Conservation (phyloP, 1,140 invertebrate species). For the Muscidifurax raptorellus region DNA sequence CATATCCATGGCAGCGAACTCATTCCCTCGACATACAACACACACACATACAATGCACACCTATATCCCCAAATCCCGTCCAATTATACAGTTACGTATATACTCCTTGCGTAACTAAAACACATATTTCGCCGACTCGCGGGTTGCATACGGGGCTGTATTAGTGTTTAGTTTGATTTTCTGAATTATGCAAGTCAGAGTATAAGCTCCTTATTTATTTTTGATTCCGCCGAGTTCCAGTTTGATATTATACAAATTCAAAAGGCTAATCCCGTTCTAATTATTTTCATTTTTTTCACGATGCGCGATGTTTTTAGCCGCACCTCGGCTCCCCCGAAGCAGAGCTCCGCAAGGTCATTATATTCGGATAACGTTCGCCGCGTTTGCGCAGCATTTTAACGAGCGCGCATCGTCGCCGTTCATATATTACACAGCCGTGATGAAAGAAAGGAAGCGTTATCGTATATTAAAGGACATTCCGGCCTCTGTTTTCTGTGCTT, state of each 20-base stretch:
- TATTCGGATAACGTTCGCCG: conserved; percentile 15
- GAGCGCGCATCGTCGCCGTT: neutral
- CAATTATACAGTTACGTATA: neutral
- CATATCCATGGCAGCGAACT: too few relatives aligned
- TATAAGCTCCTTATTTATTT: too few relatives aligned
- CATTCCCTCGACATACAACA: too few relatives aligned
- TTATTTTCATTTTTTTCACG: too few relatives aligned
- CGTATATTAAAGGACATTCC: conserved; percentile 48
- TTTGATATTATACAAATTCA: too few relatives aligned
- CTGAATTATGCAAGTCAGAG: too few relatives aligned
- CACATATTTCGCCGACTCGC: too few relatives aligned
- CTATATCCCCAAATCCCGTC: neutral
- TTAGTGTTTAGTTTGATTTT: too few relatives aligned
- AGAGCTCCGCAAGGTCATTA: neutral
- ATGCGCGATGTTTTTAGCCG: conserved; percentile 20
- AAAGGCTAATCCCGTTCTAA: neutral
- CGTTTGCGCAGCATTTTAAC: conserved; percentile 40
- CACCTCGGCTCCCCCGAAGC: too few relatives aligned
- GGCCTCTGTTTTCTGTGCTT: neutral
- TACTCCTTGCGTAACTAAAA: too few relatives aligned
- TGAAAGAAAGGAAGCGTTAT: conserved; percentile 27
- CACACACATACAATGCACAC: neutral
- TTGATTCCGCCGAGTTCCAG: too few relatives aligned
- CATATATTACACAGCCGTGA: neutral
- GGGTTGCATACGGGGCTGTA: too few relatives aligned